Evolutionary conservation across 2,113 vertebrate genomes (phyloP), one percentile per base, ranked within the genome.

Genomic region (Lota lota): DNA sequence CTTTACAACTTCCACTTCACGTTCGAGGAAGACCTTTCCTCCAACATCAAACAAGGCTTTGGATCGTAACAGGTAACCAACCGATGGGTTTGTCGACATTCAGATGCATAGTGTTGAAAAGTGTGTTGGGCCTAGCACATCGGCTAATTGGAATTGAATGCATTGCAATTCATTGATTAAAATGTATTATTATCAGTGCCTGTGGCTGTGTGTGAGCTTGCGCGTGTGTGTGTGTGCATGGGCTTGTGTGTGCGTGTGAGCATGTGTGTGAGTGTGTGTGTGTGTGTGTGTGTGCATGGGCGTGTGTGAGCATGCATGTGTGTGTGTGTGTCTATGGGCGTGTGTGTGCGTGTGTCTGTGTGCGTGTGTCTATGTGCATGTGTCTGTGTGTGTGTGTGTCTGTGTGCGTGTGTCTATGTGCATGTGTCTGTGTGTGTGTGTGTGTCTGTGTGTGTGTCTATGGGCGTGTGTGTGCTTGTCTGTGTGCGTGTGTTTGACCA

Each of bases 401-500:
- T 63, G 56, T 63, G 59, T 47, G 75, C 50, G 54, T 62, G 71
- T 78, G 58, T 61, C 56, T 68, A 17, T 66, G 68, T 77, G 70
- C 69, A 68, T 75, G 79, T 70, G 66, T 76, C 58, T 73, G 79
- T 69, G 57, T 69, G 69, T 74, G 70, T 71, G 70, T 64, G n/a
- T 20, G n/a, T 20, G 58, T 21, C 2, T 60, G 20, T 21, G 20
- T 60, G 58, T 60, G 5, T 60, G 58, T 22, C 21, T 60, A 4
- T 60, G 57, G 2, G 19, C 14, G 60, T 67, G 54, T 67, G 54
- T 59, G 18, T 33, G 0, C 14, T 66, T 4, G 63, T 67, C 77
- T 56, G 54, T 58, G 33, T 69, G 80, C 73, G 79, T 84, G 75
- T 80, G 83, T 79, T 64, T 77, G 70, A 79, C 77, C 75, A 63